Evolutionary conservation across 2,797 vertebrate genomes (phyloP), one percentile per base, ranked within the genome.

Genomic region (Tiaroga cobitis): DNA sequence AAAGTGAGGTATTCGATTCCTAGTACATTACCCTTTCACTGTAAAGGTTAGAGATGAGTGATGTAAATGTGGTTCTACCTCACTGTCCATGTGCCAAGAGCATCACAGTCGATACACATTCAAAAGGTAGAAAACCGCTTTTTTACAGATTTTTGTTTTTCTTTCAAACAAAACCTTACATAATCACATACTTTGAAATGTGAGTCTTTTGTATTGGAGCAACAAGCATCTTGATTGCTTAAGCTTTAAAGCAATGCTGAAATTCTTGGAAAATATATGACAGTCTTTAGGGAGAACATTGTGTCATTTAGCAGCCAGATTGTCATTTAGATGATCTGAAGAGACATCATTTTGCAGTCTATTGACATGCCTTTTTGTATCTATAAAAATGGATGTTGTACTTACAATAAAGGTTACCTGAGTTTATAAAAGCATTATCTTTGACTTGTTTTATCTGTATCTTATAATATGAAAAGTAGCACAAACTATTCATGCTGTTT

Each of bases 81-180:
- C 82, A 69, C 49, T 41, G 34, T 39, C 82, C 82, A 41, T 56
- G 74, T 84, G 82, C 82, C 83, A 85, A 79, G 10, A 32, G 59
- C n/a, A 15, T 78, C 72, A 41, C 65, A 34, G 41, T 24, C 18
- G 61, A 0, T 4, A 67, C 65, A 46, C 39, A 24, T 46, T 67
- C 24, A 74, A 56, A 56, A 72, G 26, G 19, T 43, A 51, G 29
- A 85, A 87, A 8, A 54, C 32, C 3, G 8, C 39, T 72, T 69
- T 81, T 29, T 63, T 82, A 41, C 41, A 0, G 8, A 41, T 5
- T 77, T 59, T 61, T 26, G 8, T 34, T 84, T 77, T 77, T 46
- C 9, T 54, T 41, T 77, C 24, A 46, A 32, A 81, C 26, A 9
- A 81, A 68, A 68, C 43, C 46, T 51, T 69, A n/a, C 4, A 13